phyloP scores from a whole-genome alignment of 2,113 vertebrate genomes.

The Pao palembangensis region DNA sequence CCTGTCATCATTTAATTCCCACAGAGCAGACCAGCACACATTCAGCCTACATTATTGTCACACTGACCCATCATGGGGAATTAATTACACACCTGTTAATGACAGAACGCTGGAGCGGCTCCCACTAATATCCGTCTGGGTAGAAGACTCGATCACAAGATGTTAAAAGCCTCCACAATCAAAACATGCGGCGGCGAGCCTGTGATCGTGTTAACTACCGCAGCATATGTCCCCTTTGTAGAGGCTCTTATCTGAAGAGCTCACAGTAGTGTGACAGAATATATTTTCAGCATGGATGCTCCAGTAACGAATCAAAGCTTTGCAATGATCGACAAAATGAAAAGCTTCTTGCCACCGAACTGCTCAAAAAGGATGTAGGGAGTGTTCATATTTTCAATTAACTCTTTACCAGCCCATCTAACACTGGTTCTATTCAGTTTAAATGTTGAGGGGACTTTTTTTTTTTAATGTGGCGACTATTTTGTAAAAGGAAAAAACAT shows the following conservation, averaged over 20 bases:
- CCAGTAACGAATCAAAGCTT: slow-evolving; percentile 10
- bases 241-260: slow-evolving; percentile 28
- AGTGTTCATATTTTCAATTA: neutral
- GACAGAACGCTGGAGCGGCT: slow-evolving; percentile 44
- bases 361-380: neutral
- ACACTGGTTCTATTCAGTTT: too few relatives aligned
- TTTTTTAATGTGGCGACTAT: too few relatives aligned
- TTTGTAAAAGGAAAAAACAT: too few relatives aligned
- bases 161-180: slow-evolving; percentile 28
- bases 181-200: slow-evolving; percentile 24
- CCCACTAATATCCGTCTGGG: slow-evolving; percentile 58
- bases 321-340: neutral
- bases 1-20: slow-evolving; percentile 65
- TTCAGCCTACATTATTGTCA: slow-evolving; percentile 64
- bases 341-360: neutral
- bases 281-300: slow-evolving; percentile 20
- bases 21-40: slow-evolving; percentile 48
- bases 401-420: neutral
- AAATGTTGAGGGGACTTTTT: too few relatives aligned
- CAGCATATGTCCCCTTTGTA: slow-evolving; percentile 30
- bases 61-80: slow-evolving; percentile 61
- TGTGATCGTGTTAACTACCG: slow-evolving; percentile 37
- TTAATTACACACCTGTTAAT: slow-evolving; percentile 75
- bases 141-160: slow-evolving; percentile 30
- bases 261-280: slow-evolving; percentile 11